A percentile compares a stretch with the other conserved stretches of the same genome.
phyloP scores from a whole-genome alignment of 2,888 invertebrate species.

The Hypercompe scribonia region DNA sequence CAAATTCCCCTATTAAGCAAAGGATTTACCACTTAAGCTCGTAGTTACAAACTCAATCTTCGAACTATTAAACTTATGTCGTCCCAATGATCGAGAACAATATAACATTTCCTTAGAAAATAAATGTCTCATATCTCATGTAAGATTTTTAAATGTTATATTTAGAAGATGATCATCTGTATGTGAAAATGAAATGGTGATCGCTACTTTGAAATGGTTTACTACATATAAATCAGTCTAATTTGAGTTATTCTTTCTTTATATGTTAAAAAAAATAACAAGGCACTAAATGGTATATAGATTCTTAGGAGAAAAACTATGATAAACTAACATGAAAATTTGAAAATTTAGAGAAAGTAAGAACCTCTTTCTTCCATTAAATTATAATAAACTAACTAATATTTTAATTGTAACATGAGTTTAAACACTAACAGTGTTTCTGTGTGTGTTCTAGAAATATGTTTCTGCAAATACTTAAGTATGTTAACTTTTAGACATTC shows the following conservation, averaged over 20 bases:
- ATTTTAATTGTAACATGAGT: neutral
- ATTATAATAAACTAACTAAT: neutral
- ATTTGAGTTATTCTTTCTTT: neutral
- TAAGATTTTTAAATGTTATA: too few relatives aligned
- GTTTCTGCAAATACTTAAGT: too few relatives aligned
- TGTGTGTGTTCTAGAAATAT: neutral
- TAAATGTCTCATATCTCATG: constrained; percentile 15
- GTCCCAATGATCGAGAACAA: neutral
- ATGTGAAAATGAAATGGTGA: neutral
- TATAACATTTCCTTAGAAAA: constrained; percentile 3
- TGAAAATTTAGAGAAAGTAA: neutral
- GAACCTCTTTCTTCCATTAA: neutral
- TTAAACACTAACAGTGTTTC: neutral
- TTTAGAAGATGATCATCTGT: too few relatives aligned
- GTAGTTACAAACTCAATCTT: constrained; percentile 7
- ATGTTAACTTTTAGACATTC: neutral
- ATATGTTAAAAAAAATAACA: neutral
- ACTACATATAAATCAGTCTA: neutral
- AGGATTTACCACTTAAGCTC: constrained; percentile 8
- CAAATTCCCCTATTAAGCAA: neutral
- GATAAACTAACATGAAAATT: neutral
- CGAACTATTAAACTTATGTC: neutral
- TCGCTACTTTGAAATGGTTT: neutral
- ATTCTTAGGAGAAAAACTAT: neutral
- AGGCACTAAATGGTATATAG: neutral